A percentile compares a stretch with the other conserved stretches of the same genome.
Evolutionary conservation across 2,888 invertebrate species (phyloP).

Genomic region (Drosophila neonasuta): DNA sequence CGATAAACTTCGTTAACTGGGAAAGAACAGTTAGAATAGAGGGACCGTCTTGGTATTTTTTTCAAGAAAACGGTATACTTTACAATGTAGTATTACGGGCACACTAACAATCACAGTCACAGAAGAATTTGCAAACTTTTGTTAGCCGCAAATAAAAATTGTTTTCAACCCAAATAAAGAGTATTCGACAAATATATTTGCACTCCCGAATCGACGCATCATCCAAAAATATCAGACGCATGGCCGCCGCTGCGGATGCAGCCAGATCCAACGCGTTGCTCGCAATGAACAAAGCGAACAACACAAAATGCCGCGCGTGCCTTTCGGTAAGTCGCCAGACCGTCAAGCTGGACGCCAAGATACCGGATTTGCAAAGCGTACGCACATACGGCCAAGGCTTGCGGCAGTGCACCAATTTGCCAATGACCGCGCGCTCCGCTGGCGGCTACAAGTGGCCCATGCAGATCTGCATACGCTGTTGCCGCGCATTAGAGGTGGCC

Average conservation of each 20-base stretch:
- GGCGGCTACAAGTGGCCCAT: constrained; percentile 65
- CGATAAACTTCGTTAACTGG: constrained; percentile 19
- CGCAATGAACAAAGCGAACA: constrained; percentile 60
- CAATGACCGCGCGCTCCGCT: constrained; percentile 33
- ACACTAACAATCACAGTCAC: not conserved
- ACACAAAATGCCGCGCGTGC: constrained; percentile 72
- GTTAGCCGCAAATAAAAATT: constrained; percentile 1
- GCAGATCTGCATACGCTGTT: constrained; percentile 74
- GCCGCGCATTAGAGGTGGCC: constrained; percentile 74
- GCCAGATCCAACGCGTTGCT: constrained; percentile 51
- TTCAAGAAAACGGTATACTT: not conserved
- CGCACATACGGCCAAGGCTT: constrained; percentile 66
- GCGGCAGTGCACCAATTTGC: constrained; percentile 56
- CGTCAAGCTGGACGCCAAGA: constrained; percentile 52
- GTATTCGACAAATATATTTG: not conserved
- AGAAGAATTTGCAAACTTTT: constrained; percentile 26
- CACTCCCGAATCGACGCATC: not conserved
- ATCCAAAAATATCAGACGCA: constrained; percentile 13
- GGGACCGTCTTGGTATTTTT: not conserved
- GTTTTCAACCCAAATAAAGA: constrained; percentile 3
- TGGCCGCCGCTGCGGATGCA: constrained; percentile 58
- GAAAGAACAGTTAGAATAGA: constrained; percentile 17
- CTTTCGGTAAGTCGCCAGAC: constrained; percentile 64
- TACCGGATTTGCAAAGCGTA: constrained; percentile 56
- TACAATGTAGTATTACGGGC: not conserved